Conservation (phyloP, 2,888 invertebrate species). For the Cremastobaeus sp. region DNA sequence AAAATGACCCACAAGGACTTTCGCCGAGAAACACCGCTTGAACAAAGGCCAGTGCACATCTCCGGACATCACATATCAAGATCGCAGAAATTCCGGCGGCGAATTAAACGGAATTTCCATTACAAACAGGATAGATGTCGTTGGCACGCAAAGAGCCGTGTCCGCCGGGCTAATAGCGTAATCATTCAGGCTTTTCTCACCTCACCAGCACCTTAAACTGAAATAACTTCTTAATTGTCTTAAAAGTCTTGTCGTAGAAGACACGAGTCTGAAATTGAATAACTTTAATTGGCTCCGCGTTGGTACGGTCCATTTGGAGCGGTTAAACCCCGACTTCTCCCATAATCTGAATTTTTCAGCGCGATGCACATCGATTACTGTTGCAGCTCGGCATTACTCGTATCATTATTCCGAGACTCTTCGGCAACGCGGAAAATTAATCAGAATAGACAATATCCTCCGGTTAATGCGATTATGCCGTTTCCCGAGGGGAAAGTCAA, state of each 20-base stretch:
- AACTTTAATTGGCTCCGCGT: conserved; percentile 33
- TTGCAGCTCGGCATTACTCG: not conserved
- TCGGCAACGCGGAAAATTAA: conserved; percentile 60
- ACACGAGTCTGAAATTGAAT: conserved; percentile 23
- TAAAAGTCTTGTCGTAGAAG: conserved; percentile 27
- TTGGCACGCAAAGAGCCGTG: conserved; percentile 31
- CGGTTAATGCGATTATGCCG: conserved; percentile 67
- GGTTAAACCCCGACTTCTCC: not conserved
- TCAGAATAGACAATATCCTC: conserved; percentile 66
- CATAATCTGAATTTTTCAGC: not conserved
- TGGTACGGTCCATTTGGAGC: conserved; percentile 15
- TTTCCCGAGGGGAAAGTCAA: conserved; percentile 24
- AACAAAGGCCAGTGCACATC: conserved; percentile 10
- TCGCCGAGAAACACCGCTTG: no score
- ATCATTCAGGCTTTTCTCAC: conserved; percentile 43
- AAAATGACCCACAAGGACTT: no score
- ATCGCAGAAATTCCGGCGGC: conserved; percentile 34
- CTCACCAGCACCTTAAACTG: conserved; percentile 48
- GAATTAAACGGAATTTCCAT: conserved; percentile 58
- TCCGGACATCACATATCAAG: conserved; percentile 28
- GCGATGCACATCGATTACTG: not conserved
- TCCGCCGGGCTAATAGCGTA: conserved; percentile 32
- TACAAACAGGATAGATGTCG: conserved; percentile 59
- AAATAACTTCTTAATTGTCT: conserved; percentile 57
- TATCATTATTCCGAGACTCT: conserved; percentile 17